Conservation (phyloP, 2,113 vertebrate genomes). For the Arothron firmamentum region DNA sequence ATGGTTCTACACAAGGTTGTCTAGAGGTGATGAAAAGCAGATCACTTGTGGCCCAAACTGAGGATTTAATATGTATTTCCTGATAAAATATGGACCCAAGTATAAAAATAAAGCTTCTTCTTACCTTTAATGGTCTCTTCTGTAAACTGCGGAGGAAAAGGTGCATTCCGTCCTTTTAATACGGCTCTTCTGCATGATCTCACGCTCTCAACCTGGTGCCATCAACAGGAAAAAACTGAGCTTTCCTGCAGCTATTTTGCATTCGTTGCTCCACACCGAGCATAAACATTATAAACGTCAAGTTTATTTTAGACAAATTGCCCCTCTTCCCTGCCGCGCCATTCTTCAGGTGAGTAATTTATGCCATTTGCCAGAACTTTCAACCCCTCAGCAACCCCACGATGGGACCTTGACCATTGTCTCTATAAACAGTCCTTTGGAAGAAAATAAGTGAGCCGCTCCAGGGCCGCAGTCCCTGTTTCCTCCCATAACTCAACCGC, state of each 20-base stretch:
- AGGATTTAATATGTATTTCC: neutral
- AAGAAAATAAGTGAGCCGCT: conserved; percentile 11
- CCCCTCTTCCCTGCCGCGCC: neutral
- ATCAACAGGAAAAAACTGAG: neutral
- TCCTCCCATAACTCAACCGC: conserved; percentile 35
- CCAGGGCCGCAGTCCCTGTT: conserved; percentile 6
- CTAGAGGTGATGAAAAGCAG: neutral
- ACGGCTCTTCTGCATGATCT: neutral
- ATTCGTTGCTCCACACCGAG: too few relatives aligned
- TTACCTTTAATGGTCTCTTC: neutral
- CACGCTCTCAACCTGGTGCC: neutral
- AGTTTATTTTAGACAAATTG: neutral
- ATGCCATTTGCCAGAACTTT: conserved; percentile 21
- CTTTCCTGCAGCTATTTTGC: neutral
- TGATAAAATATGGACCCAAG: neutral
- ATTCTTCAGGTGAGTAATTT: conserved; percentile 19
- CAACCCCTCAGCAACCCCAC: neutral
- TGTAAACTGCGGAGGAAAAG: neutral
- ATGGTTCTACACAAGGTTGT: neutral
- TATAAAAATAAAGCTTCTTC: neutral
- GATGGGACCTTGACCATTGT: neutral
- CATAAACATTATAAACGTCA: neutral
- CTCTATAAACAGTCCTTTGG: neutral
- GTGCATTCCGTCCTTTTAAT: neutral
- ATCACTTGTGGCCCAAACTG: neutral